Percentiles rank a stretch among this genome's conserved stretches.
phyloP scores from a whole-genome alignment of 1,140 invertebrate genomes.

The Tribolium castaneum region DNA sequence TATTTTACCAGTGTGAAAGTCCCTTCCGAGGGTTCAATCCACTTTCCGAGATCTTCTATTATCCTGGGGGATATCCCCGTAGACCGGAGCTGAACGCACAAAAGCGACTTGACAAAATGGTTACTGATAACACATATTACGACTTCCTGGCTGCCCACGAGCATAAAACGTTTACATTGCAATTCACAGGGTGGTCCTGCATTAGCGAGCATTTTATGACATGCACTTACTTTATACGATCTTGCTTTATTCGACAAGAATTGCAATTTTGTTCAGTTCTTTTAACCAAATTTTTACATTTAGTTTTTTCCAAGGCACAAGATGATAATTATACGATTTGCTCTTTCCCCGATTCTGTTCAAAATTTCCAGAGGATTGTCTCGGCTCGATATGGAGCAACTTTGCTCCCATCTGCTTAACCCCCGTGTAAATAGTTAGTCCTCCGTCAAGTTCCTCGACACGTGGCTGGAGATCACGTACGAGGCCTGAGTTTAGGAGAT shows the following conservation, averaged over 20 bases:
- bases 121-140: constrained; percentile 42
- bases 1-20: constrained; percentile 37
- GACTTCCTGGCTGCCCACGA: constrained; percentile 15
- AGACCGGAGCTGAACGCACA: constrained; percentile 38
- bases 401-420: neutral
- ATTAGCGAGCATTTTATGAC: neutral
- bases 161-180: constrained; percentile 38
- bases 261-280: too few relatives aligned
- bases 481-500: constrained; percentile 19
- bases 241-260: too few relatives aligned
- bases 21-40: constrained; percentile 36
- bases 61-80: constrained; percentile 42
- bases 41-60: constrained; percentile 42
- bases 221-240: too few relatives aligned
- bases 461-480: constrained; percentile 28
- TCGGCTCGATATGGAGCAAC: neutral
- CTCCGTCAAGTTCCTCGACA: neutral
- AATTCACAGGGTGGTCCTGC: neutral
- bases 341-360: too few relatives aligned
- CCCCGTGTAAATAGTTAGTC: constrained; percentile 9
- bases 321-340: too few relatives aligned
- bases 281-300: too few relatives aligned
- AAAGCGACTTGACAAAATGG: constrained; percentile 44
- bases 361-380: neutral
- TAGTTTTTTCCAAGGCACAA: too few relatives aligned